phyloP scores from a whole-genome alignment of 2,797 vertebrate genomes.

The Siniperca obscura region DNA sequence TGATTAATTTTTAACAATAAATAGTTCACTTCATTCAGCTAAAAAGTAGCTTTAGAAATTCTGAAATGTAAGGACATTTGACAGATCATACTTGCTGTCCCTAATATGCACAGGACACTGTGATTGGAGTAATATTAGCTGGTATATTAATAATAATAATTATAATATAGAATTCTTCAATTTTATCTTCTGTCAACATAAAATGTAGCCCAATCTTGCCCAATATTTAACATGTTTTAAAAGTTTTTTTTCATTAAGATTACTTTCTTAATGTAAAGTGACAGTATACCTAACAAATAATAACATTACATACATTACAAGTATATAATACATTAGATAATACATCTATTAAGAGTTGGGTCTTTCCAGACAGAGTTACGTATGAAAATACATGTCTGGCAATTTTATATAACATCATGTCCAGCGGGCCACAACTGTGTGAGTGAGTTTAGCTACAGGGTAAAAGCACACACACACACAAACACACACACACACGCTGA shows the following conservation, averaged over 20 bases:
- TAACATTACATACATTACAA: background rate
- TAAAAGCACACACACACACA: background rate
- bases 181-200: too few species aligned
- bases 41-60: too few species aligned
- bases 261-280: background rate
- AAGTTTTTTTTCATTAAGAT: background rate
- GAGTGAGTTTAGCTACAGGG: conserved; percentile 6
- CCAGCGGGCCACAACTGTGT: background rate
- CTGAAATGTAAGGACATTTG: too few species aligned
- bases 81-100: background rate
- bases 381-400: background rate
- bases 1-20: background rate
- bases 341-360: background rate
- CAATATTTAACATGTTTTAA: background rate
- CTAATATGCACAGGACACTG: background rate
- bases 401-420: too few species aligned
- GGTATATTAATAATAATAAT: background rate
- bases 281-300: background rate
- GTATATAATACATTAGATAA: background rate
- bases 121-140: background rate
- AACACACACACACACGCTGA: background rate
- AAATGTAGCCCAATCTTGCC: background rate
- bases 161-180: too few species aligned
- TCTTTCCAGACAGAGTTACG: background rate
- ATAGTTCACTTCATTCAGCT: background rate